Base-by-base conservation (phyloP, 2,113 vertebrate species). In the Piaya cayana region DNA sequence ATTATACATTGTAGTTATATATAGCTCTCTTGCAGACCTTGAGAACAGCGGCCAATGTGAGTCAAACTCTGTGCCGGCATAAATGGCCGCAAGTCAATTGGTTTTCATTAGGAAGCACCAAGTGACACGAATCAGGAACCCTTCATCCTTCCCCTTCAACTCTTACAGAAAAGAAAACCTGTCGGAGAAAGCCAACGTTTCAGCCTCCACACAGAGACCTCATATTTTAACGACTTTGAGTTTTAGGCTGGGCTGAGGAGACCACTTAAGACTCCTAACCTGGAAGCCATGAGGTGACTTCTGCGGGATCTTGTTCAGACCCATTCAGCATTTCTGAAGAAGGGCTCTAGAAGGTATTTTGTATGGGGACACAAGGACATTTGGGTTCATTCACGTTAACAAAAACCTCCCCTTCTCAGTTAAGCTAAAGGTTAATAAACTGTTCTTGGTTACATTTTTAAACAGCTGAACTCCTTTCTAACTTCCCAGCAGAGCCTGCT, bases 1-100 rank as follows among this genome's bases (percentile, higher is more conserved):
- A 93, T 96, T 97, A 74, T 88, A 69, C 68, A 93, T 92, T 91
- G 59, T 81, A 81, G 83, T 92, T 96, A 94, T 93, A 77, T 82
- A 96, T 87, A 94, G 90, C 82, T 22, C 59, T 58, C 71, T 74
- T 58, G 39, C 69, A 93, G 95, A 72, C 78, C 65, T 87, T 81
- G 86, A 87, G 79, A 88, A 92, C 76, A 86, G 69, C 13, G 56
- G 78, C 59, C 91, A 34, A 15, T 14, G 17, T 36, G 82, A 93
- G 52, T 87, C 93, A 95, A 95, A 68, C 67, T 65, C 72, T 11
- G 70, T 65, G 75, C 65, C 92, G 78, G 84, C 69, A 79, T 83
- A 87, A 55, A 56, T 23, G 2, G 78, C 85, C 79, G 8, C 68
- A 25, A 82, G 82, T 75, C 71, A 69, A 83, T 68, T 62, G 74